Percentiles rank a stretch among this genome's conserved stretches.
These are phyloP conservation scores for Drosophila nannoptera DNA, from an alignment of 1,140 invertebrate genomes.

Conservation along the genomic window DNA sequence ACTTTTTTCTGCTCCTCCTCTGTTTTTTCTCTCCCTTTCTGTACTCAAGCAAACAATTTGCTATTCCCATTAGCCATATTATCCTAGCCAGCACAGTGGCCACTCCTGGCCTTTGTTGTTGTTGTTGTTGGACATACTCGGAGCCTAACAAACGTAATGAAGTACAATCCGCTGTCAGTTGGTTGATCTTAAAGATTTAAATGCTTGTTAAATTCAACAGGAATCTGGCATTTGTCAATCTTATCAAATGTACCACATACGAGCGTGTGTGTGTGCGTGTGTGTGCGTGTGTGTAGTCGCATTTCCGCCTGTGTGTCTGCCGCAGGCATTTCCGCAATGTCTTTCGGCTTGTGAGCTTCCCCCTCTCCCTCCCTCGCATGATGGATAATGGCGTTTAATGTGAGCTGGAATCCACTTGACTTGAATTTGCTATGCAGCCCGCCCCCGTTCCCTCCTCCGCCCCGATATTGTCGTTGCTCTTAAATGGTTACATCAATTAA, in stretches of 20 bases:
- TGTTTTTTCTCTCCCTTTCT: too few relatives aligned
- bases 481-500: conserved; percentile 74
- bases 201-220: neutral
- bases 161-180: neutral
- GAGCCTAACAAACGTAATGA: too few relatives aligned
- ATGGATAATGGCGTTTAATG: conserved; percentile 77
- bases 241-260: conserved; percentile 8
- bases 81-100: neutral
- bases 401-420: conserved; percentile 29
- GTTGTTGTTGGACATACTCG: too few relatives aligned
- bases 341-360: conserved; percentile 70
- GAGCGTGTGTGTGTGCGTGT: neutral
- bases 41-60: conserved; percentile 15
- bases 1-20: neutral
- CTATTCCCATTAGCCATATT: conserved; percentile 9
- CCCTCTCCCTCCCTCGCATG: conserved; percentile 41
- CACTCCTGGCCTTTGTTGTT: neutral
- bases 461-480: conserved; percentile 28
- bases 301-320: conserved; percentile 29
- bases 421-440: conserved; percentile 43
- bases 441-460: neutral
- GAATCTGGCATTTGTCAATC: neutral
- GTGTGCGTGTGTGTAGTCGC: neutral
- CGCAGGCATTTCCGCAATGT: conserved; percentile 68
- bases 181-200: neutral